Base-by-base conservation (phyloP, 2,113 vertebrate species). In the Gobius niger region DNA sequence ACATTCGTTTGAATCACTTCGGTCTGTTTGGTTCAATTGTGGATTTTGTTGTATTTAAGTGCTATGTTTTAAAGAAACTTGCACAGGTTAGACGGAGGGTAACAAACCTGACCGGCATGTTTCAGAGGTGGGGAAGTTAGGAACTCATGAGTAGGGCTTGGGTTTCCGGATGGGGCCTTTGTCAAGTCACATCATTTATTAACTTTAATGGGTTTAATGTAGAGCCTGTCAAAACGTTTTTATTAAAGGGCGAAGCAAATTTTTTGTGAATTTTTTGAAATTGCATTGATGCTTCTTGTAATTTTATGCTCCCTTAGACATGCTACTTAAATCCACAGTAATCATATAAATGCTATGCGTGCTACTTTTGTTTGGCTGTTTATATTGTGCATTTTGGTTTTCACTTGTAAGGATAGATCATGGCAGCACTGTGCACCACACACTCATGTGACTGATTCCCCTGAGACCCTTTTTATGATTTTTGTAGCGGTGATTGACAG, bases 401-500 rank as follows among this genome's bases (percentile, higher is more conserved):
- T 62, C 47, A 7, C 9, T 51, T 44, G 50, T 68, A 65, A 6
- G 7, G 44, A 19, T 56, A 7, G 68, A 57, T 49, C 57, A 13
- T 44, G 53, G 54, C 44, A 18, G 9, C 60, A 63, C 41, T 41
- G 14, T n/a, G 7, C 54, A 34, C 24, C 24, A 34, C 5, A 16
- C 47, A 24, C 1, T 10, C 44, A 52, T 40, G 63, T 57, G 59
- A 65, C 44, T 10, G 19, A n/a, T 70, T 76, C 67, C 44, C 70
- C 59, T 47, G 70, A 63, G 67, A 75, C 73, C 69, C 78, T 74
- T 81, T 81, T 74, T 70, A 70, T 75, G 62, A 57, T 77, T 85
- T 88, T 80, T 87, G 65, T 81, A 75, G 67, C 9, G 1, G 63
- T 91, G 91, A 93, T 90, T 91, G 92, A 91, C 90, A 91, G 81